Conservation (phyloP, 2,113 vertebrate genomes). For the Microtus oregoni region DNA sequence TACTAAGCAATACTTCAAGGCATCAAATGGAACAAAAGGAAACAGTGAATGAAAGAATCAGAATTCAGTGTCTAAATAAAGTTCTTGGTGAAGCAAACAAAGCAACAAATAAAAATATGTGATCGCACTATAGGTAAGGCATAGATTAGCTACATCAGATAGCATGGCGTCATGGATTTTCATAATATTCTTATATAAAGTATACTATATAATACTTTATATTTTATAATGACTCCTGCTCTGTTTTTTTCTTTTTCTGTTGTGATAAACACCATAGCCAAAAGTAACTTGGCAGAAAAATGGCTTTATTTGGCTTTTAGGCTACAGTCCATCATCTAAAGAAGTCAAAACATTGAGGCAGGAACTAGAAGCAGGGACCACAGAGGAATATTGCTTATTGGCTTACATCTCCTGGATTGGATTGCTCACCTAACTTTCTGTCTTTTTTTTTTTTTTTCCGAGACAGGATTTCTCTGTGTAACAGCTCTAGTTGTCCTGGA, state of each 20-base stretch:
- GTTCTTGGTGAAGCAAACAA: background rate
- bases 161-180: background rate
- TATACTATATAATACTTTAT: background rate
- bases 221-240: background rate
- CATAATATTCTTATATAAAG: background rate
- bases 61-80: background rate
- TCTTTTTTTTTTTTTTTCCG: no score
- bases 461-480: no score
- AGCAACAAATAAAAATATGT: background rate
- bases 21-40: conserved; percentile 31
- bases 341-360: background rate
- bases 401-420: background rate
- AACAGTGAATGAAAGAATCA: background rate
- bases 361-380: background rate
- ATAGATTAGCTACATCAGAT: background rate
- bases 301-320: background rate
- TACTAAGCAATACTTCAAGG: background rate
- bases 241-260: background rate
- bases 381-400: background rate
- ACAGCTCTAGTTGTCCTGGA: no score
- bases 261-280: background rate
- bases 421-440: background rate
- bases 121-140: background rate
- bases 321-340: background rate
- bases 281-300: background rate